These are phyloP conservation scores for Tiphia femorata DNA, from an alignment of 2,888 invertebrate species.

Conservation along the genomic window DNA sequence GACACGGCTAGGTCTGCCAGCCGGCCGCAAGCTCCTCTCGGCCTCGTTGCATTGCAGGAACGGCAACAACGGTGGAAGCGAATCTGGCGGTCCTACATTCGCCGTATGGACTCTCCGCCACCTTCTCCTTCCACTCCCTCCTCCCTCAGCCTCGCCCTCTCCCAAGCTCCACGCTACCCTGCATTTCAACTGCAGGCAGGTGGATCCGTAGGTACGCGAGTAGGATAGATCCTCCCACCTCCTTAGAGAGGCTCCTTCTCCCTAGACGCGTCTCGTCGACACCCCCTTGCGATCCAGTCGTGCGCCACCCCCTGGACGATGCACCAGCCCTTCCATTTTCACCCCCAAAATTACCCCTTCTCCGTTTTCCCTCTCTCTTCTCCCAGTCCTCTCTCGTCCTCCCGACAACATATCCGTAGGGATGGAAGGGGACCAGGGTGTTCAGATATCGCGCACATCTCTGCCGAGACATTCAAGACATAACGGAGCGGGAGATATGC, in stretches of 20 bases:
- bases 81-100: slow-evolving; percentile 38
- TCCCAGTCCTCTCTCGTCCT: slow-evolving; percentile 8
- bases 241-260: no score
- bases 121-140: slow-evolving; percentile 24
- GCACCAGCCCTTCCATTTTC: slow-evolving; percentile 26
- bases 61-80: no score
- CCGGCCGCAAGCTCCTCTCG: slow-evolving; percentile 65
- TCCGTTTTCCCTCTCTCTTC: slow-evolving; percentile 3
- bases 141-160: slow-evolving; percentile 17
- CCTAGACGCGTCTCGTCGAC: no score
- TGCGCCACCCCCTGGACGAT: slow-evolving; percentile 3
- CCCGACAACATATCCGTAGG: no score
- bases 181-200: no score
- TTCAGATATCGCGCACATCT: slow-evolving; percentile 29
- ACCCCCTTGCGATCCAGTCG: no score
- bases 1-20: slow-evolving; percentile 63
- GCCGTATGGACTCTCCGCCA: slow-evolving; percentile 42
- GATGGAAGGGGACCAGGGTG: no score
- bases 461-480: slow-evolving; percentile 63
- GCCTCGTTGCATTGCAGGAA: slow-evolving; percentile 59
- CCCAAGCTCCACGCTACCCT: no score
- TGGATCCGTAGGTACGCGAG: no score
- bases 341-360: slow-evolving; percentile 23
- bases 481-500: slow-evolving; percentile 66
- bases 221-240: no score